Evolutionary conservation across 2,113 vertebrate species (phyloP).

Genomic region (Mormoops blainvillei): DNA sequence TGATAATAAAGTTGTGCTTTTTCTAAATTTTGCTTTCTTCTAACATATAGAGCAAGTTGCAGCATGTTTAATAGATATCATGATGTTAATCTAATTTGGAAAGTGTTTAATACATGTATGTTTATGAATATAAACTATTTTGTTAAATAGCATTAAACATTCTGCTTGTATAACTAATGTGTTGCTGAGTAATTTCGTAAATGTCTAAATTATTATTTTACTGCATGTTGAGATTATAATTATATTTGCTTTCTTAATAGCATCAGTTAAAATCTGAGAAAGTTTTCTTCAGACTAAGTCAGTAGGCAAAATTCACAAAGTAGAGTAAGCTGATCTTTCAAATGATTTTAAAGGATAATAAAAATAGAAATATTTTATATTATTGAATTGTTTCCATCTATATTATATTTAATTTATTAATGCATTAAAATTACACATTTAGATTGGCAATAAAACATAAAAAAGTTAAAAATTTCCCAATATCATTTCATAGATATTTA

Average conservation of each 20-base stretch:
- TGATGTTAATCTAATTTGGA: not conserved
- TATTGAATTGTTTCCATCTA: not conserved
- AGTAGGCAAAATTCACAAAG: not conserved
- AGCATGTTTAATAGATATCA: not conserved
- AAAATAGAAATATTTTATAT: not conserved
- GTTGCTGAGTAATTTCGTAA: conserved; percentile 9
- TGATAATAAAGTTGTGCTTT: not conserved
- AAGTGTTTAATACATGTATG: not conserved
- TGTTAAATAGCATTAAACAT: not conserved
- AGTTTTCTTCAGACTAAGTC: not conserved
- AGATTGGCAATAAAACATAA: not conserved
- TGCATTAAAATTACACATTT: not conserved
- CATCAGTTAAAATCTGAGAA: not conserved
- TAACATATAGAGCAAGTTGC: not conserved
- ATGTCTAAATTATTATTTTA: not conserved
- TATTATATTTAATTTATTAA: not conserved
- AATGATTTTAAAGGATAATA: conserved; percentile 3
- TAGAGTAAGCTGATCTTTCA: not conserved
- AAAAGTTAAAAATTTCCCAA: not conserved
- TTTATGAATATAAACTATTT: not conserved
- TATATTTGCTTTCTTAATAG: not conserved
- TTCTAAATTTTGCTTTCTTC: not conserved
- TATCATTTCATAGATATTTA: not conserved
- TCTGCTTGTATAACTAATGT: not conserved
- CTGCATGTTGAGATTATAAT: not conserved